Evolutionary conservation across 2,113 vertebrate genomes (phyloP), one percentile per base, ranked within the genome.

Genomic region (Chloroceryle aenea): DNA sequence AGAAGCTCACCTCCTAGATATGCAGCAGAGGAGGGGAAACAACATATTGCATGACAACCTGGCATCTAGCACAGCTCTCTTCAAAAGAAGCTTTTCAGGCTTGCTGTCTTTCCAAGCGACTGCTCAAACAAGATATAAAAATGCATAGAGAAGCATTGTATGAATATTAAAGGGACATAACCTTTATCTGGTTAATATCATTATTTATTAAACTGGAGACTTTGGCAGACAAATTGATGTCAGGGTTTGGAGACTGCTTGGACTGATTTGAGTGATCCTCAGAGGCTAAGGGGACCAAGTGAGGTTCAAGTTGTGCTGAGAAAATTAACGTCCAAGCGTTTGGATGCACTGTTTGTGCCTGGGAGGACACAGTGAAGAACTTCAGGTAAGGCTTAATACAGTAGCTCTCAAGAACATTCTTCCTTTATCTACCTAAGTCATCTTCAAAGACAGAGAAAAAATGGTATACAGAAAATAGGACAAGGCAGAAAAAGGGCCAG

Each of bases 191-290:
- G 47, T 7, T 83, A 79, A 90, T 55, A 62, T 9, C 15, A 76
- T 86, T 89, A 47, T 80, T 93, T 94, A 81, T 81, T 80, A 45
- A 93, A 72, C 52, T 40, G 42, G 32, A 40, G 42, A 43, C 63
- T 90, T 69, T 43, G 63, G 74, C 63, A 95, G 74, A 83, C 42
- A 91, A 95, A 61, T 79, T 53, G 72, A 73, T 77, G 89, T 71
- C 50, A 36, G 47, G 32, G 47, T 90, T 90, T 71, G 50, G 0
- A 1, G 45, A 55, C 18, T 67, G 42, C 59, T 73, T 40, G 38
- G 72, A 29, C 59, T 1, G 5, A 47, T 52, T 14, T 78, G 36
- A 75, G 52, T 5, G 63, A 64, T 42, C 13, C 30, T 79, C 69
- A 62, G 58, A 73, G 52, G 16, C 36, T 61, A 85, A 43, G 3